Evolutionary conservation across 2,113 vertebrate species (phyloP).

Genomic region (Cranoglanis bouderius): DNA sequence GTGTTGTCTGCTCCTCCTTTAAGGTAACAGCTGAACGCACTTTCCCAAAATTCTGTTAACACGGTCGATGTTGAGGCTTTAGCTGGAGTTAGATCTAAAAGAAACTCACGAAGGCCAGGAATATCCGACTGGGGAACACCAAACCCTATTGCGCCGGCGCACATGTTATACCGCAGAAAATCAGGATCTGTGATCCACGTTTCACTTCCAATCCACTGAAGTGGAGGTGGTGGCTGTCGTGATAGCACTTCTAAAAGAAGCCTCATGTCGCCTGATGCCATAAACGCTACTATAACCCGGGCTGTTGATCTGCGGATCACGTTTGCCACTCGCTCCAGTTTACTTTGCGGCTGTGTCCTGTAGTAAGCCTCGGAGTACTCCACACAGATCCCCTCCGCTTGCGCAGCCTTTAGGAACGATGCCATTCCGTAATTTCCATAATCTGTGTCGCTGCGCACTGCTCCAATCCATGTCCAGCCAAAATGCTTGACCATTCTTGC

Average conservation of each 20-base stretch:
- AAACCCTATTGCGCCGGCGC: slow-evolving; percentile 64
- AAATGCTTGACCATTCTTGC: slow-evolving; percentile 69
- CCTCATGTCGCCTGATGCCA: slow-evolving; percentile 58
- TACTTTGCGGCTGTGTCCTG: slow-evolving; percentile 57
- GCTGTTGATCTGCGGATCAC: slow-evolving; percentile 70
- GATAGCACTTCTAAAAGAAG: slow-evolving; percentile 63
- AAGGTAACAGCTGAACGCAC: slow-evolving; percentile 64
- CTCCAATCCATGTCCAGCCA: slow-evolving; percentile 76
- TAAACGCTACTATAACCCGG: slow-evolving; percentile 68
- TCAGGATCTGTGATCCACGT: slow-evolving; percentile 65
- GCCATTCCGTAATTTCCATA: slow-evolving; percentile 73
- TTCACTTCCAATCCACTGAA: slow-evolving; percentile 73
- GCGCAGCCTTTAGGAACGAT: slow-evolving; percentile 63
- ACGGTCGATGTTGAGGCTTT: slow-evolving; percentile 54
- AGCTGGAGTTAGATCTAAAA: slow-evolving; percentile 58
- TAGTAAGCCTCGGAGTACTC: slow-evolving; percentile 67
- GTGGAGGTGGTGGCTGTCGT: slow-evolving; percentile 48
- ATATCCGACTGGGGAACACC: slow-evolving; percentile 63
- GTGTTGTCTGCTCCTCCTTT: background rate
- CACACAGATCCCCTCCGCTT: slow-evolving; percentile 68
- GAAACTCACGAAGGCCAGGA: slow-evolving; percentile 67
- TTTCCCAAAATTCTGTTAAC: slow-evolving; percentile 71
- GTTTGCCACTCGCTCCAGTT: slow-evolving; percentile 63
- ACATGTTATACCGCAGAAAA: slow-evolving; percentile 57
- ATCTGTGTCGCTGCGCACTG: slow-evolving; percentile 70